phyloP scores from a whole-genome alignment of 2,888 invertebrate genomes.

The Tetropium fuscum region DNA sequence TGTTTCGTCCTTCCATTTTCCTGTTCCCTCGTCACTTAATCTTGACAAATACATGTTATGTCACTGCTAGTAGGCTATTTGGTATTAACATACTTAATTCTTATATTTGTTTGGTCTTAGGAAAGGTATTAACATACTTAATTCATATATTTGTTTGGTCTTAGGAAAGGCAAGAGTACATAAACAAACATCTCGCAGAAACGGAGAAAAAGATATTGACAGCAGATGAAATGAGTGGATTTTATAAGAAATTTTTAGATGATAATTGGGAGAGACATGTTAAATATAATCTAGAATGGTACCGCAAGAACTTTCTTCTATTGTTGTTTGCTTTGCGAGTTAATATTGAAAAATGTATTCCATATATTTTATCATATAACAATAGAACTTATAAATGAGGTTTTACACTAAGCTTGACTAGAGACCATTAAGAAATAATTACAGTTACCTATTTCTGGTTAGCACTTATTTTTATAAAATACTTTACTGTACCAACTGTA shows the following conservation, averaged over 20 bases:
- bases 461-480: too few relatives aligned
- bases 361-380: neutral
- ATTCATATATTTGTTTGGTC: slow-evolving; percentile 46
- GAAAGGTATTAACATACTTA: too few relatives aligned
- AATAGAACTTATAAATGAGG: neutral
- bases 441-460: too few relatives aligned
- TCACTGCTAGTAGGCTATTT: too few relatives aligned
- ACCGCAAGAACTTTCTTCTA: slow-evolving; percentile 79
- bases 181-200: slow-evolving; percentile 55
- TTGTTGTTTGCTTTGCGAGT: slow-evolving; percentile 74
- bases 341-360: slow-evolving; percentile 62
- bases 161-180: slow-evolving; percentile 72
- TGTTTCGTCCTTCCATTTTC: too few relatives aligned
- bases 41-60: too few relatives aligned
- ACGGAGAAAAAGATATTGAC: slow-evolving; percentile 70
- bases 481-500: too few relatives aligned
- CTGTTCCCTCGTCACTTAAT: too few relatives aligned
- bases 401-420: too few relatives aligned
- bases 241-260: slow-evolving; percentile 88
- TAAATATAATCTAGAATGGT: slow-evolving; percentile 86
- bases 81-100: too few relatives aligned
- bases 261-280: slow-evolving; percentile 83
- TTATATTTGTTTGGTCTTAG: too few relatives aligned
- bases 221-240: slow-evolving; percentile 89
- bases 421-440: too few relatives aligned